Conservation (phyloP, 2,888 invertebrate species). For the Meteorus colon region DNA sequence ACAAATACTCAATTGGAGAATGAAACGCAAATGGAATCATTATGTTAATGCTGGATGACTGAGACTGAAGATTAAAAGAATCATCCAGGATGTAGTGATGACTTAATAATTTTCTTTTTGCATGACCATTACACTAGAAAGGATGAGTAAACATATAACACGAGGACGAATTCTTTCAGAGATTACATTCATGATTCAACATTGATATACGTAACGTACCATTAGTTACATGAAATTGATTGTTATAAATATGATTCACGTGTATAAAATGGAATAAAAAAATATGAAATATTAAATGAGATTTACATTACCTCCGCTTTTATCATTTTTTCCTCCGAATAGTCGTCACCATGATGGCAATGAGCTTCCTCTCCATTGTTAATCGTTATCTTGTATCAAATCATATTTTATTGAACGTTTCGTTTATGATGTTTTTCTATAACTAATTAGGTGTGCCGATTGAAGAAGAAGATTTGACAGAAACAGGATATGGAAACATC, state of each 20-base stretch:
- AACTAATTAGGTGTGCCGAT: slow-evolving; percentile 48
- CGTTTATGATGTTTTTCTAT: slow-evolving; percentile 19
- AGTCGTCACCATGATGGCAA: neutral
- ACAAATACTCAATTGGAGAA: neutral
- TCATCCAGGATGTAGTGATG: slow-evolving; percentile 1
- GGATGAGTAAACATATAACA: slow-evolving; percentile 18
- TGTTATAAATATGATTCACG: neutral
- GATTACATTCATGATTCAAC: slow-evolving; percentile 11
- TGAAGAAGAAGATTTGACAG: slow-evolving; percentile 50
- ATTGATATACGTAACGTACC: neutral
- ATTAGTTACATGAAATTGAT: neutral
- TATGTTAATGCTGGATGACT: neutral
- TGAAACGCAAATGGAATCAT: slow-evolving; percentile 6
- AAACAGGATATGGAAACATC: slow-evolving; percentile 28
- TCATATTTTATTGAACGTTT: slow-evolving; percentile 10
- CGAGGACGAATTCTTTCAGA: neutral
- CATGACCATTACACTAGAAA: neutral
- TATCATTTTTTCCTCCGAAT: neutral
- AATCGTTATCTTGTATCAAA: neutral
- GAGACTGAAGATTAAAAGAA: neutral
- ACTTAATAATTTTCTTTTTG: neutral
- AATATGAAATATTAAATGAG: neutral
- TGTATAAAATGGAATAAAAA: too few relatives aligned
- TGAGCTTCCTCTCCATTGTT: neutral
- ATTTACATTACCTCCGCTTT: neutral